Evolutionary conservation across 2,113 vertebrate species (phyloP).

Genomic region (Myiagra hebetior): DNA sequence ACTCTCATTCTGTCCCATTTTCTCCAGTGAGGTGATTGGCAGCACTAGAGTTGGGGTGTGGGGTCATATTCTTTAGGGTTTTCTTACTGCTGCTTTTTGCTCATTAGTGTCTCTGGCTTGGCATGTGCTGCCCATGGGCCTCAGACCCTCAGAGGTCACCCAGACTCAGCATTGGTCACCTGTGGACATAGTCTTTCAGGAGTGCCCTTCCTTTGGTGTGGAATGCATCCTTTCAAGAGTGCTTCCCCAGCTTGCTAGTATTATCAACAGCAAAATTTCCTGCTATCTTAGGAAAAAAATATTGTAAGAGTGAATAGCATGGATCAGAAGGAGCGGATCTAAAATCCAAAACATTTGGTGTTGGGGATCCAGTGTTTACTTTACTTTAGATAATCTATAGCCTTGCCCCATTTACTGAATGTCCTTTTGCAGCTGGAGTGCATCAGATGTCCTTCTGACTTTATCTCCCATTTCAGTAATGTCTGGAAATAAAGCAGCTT

Average conservation of each 20-base stretch:
- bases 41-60: background rate
- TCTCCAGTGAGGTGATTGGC: background rate
- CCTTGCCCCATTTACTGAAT: background rate
- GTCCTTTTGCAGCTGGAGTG: background rate
- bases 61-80: background rate
- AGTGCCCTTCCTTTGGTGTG: background rate
- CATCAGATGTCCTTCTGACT: background rate
- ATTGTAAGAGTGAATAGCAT: background rate
- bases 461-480: background rate
- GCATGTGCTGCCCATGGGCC: background rate
- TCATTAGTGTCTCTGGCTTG: background rate
- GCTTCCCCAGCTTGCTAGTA: background rate
- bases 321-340: background rate
- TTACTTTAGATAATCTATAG: background rate
- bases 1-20: background rate
- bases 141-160: background rate
- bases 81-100: background rate
- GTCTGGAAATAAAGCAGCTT: background rate
- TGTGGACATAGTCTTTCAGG: background rate
- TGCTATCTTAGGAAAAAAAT: background rate
- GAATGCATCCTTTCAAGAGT: background rate
- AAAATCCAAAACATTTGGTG: background rate
- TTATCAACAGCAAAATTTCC: background rate
- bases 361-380: background rate
- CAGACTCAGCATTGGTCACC: rapidly evolving